Conservation (phyloP, 2,888 invertebrate species). For the Drosophila peninsularis region DNA sequence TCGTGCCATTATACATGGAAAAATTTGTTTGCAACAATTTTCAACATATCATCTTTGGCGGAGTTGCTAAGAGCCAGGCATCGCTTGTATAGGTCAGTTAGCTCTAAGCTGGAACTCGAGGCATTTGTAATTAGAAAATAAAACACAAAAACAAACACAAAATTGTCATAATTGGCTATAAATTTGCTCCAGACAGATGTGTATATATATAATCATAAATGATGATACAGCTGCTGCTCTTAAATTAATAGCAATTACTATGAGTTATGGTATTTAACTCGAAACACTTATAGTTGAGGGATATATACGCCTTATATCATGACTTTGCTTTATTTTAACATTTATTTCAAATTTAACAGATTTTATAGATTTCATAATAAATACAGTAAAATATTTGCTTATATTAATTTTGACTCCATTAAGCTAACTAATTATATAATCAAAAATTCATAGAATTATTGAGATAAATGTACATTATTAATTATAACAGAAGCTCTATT, state of each 20-base stretch:
- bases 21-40: constrained; percentile 27
- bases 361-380: too few species aligned
- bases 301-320: too few species aligned
- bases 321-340: background rate
- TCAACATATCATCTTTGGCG: constrained; percentile 3
- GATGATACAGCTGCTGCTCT: background rate
- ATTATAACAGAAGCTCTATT: background rate
- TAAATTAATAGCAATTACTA: background rate
- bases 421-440: background rate
- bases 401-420: too few species aligned
- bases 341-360: background rate
- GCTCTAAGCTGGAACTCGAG: background rate
- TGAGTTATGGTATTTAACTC: background rate
- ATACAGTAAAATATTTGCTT: too few species aligned
- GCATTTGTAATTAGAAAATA: background rate
- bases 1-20: constrained; percentile 42
- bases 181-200: background rate
- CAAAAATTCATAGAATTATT: background rate
- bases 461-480: background rate
- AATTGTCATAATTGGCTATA: background rate
- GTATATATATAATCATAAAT: background rate
- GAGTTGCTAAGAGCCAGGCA: background rate
- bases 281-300: background rate
- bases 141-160: background rate
- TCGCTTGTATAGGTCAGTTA: constrained; percentile 24